phyloP scores from a whole-genome alignment of 92 coral and sea anemone species.

The Galaxea fascicularis region DNA sequence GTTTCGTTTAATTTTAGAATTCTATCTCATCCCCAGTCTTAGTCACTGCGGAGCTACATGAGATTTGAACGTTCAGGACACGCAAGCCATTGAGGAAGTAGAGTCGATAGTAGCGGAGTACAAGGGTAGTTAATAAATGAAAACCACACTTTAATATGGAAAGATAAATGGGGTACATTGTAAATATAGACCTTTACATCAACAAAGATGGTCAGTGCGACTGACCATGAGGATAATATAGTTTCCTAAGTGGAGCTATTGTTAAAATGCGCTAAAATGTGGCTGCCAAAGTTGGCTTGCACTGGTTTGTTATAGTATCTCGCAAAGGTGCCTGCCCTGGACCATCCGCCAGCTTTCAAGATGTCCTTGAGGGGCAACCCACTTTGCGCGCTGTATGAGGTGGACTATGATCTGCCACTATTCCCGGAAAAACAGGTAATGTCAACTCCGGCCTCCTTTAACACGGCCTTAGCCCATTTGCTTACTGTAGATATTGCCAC shows the following conservation, averaged over 20 bases:
- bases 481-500: conserved; percentile 17
- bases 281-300: conserved; percentile 8
- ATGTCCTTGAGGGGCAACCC: conserved; percentile 9
- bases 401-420: conserved; percentile 39
- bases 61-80: conserved; percentile 15
- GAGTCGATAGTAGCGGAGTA: not conserved
- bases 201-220: conserved; percentile 12
- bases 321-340: conserved; percentile 29
- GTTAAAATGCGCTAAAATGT: not conserved
- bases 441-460: conserved; percentile 22
- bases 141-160: too few species aligned
- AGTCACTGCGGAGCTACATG: conserved; percentile 24
- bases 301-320: conserved; percentile 21
- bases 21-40: conserved; percentile 14
- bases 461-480: conserved; percentile 26
- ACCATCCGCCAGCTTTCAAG: conserved; percentile 33
- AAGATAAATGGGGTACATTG: too few species aligned
- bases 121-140: not conserved
- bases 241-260: conserved; percentile 19
- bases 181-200: not conserved
- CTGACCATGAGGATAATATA: conserved; percentile 7
- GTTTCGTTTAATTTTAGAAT: conserved; percentile 23
- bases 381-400: conserved; percentile 9
- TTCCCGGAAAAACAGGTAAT: conserved; percentile 16
- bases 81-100: not conserved